Percentiles rank a stretch among this genome's conserved stretches.
Evolutionary conservation across 2,113 vertebrate species (phyloP).

Genomic region (Syrmaticus mikado): DNA sequence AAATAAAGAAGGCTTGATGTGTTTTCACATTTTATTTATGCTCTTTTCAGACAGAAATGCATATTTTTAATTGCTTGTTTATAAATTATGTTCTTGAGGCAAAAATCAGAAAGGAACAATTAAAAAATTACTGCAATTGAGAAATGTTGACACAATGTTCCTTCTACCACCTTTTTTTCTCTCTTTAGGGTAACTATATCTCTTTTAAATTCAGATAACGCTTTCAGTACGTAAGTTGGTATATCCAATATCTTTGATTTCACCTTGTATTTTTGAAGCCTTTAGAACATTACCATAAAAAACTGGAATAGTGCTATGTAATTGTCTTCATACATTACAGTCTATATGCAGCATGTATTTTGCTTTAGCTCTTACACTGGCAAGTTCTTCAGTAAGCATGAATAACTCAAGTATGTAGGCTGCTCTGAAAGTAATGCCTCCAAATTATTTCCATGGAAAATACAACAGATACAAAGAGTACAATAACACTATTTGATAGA

Average conservation of each 20-base stretch:
- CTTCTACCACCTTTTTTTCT: not conserved
- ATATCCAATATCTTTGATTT: slow-evolving; percentile 37
- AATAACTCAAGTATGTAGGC: slow-evolving; percentile 1
- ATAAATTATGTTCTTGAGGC: slow-evolving; percentile 10
- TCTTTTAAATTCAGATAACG: slow-evolving; percentile 47
- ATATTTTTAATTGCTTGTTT: not conserved
- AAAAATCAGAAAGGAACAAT: slow-evolving; percentile 4
- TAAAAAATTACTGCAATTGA: slow-evolving; percentile 45
- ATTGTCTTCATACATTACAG: slow-evolving; percentile 7
- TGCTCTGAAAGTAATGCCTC: not conserved
- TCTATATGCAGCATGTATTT: slow-evolving; percentile 39
- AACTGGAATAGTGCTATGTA: slow-evolving; percentile 18
- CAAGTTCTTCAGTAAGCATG: not conserved
- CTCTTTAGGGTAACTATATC: slow-evolving; percentile 15
- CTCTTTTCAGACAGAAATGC: not conserved
- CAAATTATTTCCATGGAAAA: not conserved
- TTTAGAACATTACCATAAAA: slow-evolving; percentile 32
- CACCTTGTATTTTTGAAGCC: not conserved
- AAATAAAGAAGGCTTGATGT: not conserved
- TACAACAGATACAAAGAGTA: not conserved
- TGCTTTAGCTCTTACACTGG: not conserved
- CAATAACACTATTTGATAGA: not conserved
- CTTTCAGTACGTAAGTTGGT: slow-evolving; percentile 46
- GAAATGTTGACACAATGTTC: not conserved
- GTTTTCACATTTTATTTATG: not conserved